Evolutionary conservation across 2,797 vertebrate species (phyloP).

Genomic region (Coccyzus lansbergi): DNA sequence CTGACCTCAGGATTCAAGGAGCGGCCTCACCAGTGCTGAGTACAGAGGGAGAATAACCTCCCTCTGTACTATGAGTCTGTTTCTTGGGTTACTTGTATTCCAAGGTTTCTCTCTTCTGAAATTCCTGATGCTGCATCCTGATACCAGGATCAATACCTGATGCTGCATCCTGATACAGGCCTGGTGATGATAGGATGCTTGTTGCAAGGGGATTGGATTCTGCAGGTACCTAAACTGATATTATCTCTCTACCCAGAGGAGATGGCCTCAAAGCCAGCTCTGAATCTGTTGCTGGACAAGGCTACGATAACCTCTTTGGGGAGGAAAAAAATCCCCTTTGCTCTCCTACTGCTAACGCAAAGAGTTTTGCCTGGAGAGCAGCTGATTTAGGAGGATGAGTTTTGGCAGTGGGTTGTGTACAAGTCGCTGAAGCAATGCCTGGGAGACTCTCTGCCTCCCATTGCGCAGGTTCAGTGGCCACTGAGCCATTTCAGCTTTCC

Average conservation of each 20-base stretch:
- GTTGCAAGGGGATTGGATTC: neutral
- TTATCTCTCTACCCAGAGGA: neutral
- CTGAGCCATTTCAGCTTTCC: neutral
- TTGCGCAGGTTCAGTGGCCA: neutral
- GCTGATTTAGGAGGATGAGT: neutral
- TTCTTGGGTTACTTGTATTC: neutral
- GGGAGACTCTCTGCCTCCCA: neutral
- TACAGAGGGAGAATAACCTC: too few species aligned
- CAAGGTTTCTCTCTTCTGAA: neutral
- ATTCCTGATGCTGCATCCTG: neutral
- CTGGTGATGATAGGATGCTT: accelerated
- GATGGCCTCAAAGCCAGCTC: neutral
- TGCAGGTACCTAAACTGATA: neutral
- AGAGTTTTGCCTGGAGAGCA: accelerated
- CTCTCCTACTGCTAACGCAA: neutral
- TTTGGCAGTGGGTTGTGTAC: neutral
- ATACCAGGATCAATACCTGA: neutral
- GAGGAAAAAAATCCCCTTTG: neutral
- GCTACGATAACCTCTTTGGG: neutral
- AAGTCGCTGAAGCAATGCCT: neutral
- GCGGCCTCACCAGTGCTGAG: too few species aligned
- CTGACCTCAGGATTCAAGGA: too few species aligned
- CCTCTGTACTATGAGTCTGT: too few species aligned
- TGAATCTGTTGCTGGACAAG: neutral
- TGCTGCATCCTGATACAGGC: neutral